A percentile compares a stretch with the other conserved stretches of the same genome.
These are phyloP conservation scores for Zeugodacus cucurbitae DNA, from an alignment of 1,140 invertebrate genomes.

Conservation along the genomic window DNA sequence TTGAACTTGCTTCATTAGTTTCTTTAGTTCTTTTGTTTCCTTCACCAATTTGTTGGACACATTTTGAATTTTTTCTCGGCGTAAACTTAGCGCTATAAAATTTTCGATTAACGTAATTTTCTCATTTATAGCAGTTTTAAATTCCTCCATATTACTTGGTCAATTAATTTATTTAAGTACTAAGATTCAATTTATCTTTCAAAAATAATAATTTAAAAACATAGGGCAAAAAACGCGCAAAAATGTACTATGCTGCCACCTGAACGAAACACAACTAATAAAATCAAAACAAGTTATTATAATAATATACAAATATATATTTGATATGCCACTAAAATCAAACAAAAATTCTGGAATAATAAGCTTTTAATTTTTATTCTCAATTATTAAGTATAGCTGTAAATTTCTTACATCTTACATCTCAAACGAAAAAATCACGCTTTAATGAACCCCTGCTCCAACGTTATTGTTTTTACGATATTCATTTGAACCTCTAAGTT, in stretches of 20 bases:
- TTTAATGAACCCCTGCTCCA: too few species aligned
- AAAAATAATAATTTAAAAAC: not conserved
- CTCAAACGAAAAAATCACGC: too few species aligned
- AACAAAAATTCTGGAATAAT: not conserved
- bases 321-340: not conserved
- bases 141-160: not conserved
- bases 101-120: slow-evolving; percentile 40
- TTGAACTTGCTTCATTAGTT: not conserved
- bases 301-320: not conserved
- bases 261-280: not conserved
- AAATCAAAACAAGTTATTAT: not conserved
- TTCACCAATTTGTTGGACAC: not conserved
- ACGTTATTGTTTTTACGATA: not conserved
- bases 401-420: too few species aligned
- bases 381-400: not conserved
- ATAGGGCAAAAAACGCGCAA: not conserved
- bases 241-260: not conserved
- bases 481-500: not conserved
- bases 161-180: not conserved
- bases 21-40: not conserved
- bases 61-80: slow-evolving; percentile 18
- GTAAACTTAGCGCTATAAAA: slow-evolving; percentile 43
- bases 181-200: not conserved
- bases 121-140: not conserved
- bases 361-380: not conserved